These are phyloP conservation scores for Zaprionus nigranus DNA, from an alignment of 1,140 invertebrate genomes.

Conservation along the genomic window DNA sequence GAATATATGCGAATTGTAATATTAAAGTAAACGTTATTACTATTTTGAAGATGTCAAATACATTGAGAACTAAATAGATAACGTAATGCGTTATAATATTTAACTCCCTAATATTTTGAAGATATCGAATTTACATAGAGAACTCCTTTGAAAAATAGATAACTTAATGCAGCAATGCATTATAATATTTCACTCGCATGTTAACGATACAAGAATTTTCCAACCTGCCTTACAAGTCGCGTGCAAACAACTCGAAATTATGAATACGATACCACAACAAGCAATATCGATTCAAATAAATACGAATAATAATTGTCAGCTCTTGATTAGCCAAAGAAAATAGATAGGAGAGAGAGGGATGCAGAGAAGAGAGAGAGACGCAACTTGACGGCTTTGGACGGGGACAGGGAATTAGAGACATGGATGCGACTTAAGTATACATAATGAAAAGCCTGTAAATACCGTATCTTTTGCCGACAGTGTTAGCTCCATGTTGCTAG, in stretches of 20 bases:
- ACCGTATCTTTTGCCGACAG: slow-evolving; percentile 77
- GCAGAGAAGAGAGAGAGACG: background rate
- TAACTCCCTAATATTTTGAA: too few species aligned
- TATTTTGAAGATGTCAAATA: too few species aligned
- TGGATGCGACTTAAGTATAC: slow-evolving; percentile 43
- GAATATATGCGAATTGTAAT: too few species aligned
- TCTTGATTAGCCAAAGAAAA: slow-evolving; percentile 32
- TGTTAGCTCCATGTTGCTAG: slow-evolving; percentile 66
- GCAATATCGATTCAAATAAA: slow-evolving; percentile 33
- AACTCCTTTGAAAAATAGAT: too few species aligned
- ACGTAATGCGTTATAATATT: too few species aligned
- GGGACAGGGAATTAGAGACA: slow-evolving; percentile 20
- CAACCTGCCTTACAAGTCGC: background rate
- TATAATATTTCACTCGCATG: background rate
- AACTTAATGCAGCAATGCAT: too few species aligned
- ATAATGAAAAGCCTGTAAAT: slow-evolving; percentile 69
- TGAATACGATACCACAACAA: slow-evolving; percentile 1
- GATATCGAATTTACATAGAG: too few species aligned
- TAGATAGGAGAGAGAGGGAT: background rate
- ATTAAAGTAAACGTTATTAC: too few species aligned
- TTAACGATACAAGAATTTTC: background rate
- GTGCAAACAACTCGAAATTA: slow-evolving; percentile 20
- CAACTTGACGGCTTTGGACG: slow-evolving; percentile 29
- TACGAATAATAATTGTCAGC: slow-evolving; percentile 35
- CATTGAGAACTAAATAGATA: too few species aligned